phyloP scores from a whole-genome alignment of 1,140 invertebrate genomes.

The Drosophila melanica region DNA sequence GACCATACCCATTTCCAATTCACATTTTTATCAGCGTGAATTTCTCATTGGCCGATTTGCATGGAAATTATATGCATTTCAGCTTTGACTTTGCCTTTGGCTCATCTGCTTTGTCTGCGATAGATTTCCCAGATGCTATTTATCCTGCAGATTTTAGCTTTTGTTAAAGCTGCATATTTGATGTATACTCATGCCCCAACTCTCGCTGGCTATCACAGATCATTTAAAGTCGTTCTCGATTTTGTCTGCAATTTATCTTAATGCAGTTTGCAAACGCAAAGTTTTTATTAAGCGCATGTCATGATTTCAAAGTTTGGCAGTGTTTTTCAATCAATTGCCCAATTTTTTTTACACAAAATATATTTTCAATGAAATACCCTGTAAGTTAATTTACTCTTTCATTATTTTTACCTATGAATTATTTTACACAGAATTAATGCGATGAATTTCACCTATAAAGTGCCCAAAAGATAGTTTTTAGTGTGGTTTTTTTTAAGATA shows the following conservation, averaged over 20 bases:
- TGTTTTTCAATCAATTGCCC: constrained; percentile 65
- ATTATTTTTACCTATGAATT: too few species aligned
- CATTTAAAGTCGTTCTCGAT: constrained; percentile 43
- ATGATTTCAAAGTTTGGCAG: constrained; percentile 39
- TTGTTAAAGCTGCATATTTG: constrained; percentile 30
- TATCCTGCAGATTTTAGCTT: constrained; percentile 23
- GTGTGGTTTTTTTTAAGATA: too few species aligned
- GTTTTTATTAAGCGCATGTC: constrained; percentile 65
- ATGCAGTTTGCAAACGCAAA: constrained; percentile 39
- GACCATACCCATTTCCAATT: constrained; percentile 6
- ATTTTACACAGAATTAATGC: too few species aligned
- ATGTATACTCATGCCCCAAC: neutral
- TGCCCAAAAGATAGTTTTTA: too few species aligned
- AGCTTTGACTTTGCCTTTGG: constrained; percentile 11
- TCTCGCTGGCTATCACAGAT: constrained; percentile 7
- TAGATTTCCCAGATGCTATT: constrained; percentile 25
- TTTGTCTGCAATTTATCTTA: constrained; percentile 46
- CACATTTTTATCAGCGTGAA: constrained; percentile 37
- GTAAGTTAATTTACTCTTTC: too few species aligned
- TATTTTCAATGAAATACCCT: neutral
- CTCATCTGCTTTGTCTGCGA: neutral
- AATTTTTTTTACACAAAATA: constrained; percentile 9
- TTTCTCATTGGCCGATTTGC: constrained; percentile 45
- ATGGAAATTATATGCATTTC: constrained; percentile 56
- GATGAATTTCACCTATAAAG: too few species aligned